These are phyloP conservation scores for Struthidea cinerea DNA, from an alignment of 2,113 vertebrate species.

Conservation along the genomic window DNA sequence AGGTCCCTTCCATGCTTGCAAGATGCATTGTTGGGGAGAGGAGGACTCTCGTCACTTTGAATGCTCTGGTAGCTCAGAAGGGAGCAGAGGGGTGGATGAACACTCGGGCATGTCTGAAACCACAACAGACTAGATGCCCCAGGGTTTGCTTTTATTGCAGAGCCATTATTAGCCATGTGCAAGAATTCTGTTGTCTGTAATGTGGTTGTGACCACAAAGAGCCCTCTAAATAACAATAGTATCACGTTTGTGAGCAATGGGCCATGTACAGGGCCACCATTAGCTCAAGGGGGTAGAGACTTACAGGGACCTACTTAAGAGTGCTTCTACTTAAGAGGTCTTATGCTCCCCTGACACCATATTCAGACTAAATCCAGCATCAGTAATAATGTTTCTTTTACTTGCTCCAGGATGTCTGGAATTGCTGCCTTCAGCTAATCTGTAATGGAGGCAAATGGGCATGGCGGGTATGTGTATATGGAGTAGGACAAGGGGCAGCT, in stretches of 20 bases:
- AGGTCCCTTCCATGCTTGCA: not conserved
- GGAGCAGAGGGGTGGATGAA: not conserved
- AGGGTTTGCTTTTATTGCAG: constrained; percentile 37
- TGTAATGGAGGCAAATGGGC: not conserved
- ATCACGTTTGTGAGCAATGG: not conserved
- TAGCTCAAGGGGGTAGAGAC: not conserved
- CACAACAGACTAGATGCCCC: constrained; percentile 5
- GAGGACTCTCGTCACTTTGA: constrained; percentile 25
- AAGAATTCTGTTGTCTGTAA: constrained; percentile 8
- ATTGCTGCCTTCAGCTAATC: not conserved
- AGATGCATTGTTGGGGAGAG: not conserved
- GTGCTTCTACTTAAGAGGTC: not conserved
- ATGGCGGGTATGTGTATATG: not conserved
- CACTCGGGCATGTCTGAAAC: not conserved
- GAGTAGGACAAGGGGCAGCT: not conserved
- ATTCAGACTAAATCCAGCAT: not conserved
- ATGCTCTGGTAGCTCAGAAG: not conserved
- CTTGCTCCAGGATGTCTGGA: not conserved
- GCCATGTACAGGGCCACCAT: not conserved
- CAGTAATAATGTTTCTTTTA: not conserved
- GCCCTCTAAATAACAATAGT: not conserved
- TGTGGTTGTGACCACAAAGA: not conserved
- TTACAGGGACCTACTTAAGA: not conserved
- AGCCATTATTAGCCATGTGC: not conserved
- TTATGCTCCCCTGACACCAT: not conserved